Base-by-base conservation (phyloP, 92 coral and sea anemone species). In the Scolanthus callimorphus region DNA sequence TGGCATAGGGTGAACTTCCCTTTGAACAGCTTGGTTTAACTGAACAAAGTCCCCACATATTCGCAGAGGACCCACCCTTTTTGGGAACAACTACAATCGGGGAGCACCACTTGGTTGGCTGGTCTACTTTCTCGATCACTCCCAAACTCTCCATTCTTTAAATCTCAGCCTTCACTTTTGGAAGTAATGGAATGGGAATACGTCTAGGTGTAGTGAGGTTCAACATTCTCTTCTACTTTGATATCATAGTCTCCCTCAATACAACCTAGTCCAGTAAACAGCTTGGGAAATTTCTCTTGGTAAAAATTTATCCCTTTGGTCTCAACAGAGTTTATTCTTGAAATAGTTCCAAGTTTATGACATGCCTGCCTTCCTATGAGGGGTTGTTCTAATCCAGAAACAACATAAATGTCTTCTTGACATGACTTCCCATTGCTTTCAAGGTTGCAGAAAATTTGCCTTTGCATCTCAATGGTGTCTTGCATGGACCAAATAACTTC, bases 1-100 rank as follows among this genome's bases (percentile, higher is more conserved):
- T 38, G 83, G 94, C 80, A 74, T 74, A 46, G 77, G 84, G 62
- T 74, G 88, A 29, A 81, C 62, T 53, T 74, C 88, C 25, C 92
- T 64, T 57, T 46, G 26, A 2, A 74, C 60, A 28, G 76, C 76
- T 65, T 74, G 49, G 79, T 85, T 85, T 27, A 85, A 69, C 58
- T 63, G 92, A n/a, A 75, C 68, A 21, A 85, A 75, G 60, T 85
- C 83, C 21, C 74, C 78, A 34, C 77, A 86, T 29, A 71, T 70
- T n/a, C 62, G 77, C 27, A 74, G 86, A 22, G 54, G 51, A 28
- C 79, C 77, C 46, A 64, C 71, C 3, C 29, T 26, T 59, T 79
- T 79, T 74, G 4, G 81, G 82, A 25, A 74, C 88, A 39, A 82
- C 83, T n/a, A 85, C 77, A 20, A 69, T 58, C 22, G 86, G 86